Evolutionary conservation across 1,140 invertebrate species (phyloP).

Genomic region (Euura lappo): DNA sequence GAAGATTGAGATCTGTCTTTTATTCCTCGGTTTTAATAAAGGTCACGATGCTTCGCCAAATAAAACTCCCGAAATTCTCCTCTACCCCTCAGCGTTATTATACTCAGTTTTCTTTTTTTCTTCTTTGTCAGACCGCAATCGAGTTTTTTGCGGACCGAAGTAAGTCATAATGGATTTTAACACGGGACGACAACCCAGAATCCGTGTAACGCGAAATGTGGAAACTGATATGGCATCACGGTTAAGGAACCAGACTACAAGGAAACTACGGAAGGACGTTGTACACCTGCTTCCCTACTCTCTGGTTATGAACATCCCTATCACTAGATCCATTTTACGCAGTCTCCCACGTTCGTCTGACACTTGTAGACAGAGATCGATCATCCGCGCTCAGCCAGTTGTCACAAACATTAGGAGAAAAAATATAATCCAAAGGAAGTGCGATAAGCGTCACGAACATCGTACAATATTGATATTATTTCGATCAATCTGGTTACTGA

Average conservation of each 20-base stretch:
- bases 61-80: too few species aligned
- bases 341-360: neutral
- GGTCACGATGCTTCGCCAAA: neutral
- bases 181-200: neutral
- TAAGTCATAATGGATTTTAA: neutral
- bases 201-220: neutral
- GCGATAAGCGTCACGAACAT: neutral
- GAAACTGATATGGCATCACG: neutral
- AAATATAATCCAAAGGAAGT: neutral
- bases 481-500: neutral
- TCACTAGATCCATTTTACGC: neutral
- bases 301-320: neutral
- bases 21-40: neutral
- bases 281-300: slow-evolving; percentile 6
- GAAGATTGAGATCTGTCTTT: neutral
- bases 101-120: too few species aligned
- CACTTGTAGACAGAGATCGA: neutral
- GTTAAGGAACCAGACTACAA: neutral
- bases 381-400: neutral
- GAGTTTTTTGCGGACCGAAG: too few species aligned
- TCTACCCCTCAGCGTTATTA: neutral
- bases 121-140: too few species aligned
- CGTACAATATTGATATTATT: neutral
- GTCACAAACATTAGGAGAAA: neutral
- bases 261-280: neutral